phyloP scores from a whole-genome alignment of 2,888 invertebrate species.

The Nematopogon swammerdamellus region DNA sequence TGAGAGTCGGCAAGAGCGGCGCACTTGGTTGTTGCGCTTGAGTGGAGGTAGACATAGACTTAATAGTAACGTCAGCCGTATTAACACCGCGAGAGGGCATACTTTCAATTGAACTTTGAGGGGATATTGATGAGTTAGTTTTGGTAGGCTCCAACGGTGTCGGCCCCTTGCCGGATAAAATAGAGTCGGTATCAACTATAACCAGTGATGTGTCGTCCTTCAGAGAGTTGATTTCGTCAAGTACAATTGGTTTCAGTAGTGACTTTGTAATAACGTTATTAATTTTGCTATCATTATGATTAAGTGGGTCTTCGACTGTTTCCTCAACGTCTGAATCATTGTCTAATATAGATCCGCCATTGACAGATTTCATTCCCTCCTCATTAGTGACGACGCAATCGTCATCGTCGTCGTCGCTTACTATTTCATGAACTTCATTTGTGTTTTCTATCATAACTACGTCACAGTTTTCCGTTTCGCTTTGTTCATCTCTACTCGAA shows the following conservation, averaged over 20 bases:
- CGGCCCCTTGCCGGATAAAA: slow-evolving; percentile 35
- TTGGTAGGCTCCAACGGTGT: slow-evolving; percentile 20
- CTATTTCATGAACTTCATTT: slow-evolving; percentile 18
- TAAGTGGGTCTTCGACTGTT: slow-evolving; percentile 54
- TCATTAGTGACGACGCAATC: slow-evolving; percentile 33
- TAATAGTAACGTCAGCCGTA: slow-evolving; percentile 47
- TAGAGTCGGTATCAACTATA: slow-evolving; percentile 82
- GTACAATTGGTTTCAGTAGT: slow-evolving; percentile 56
- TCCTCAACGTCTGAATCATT: slow-evolving; percentile 59
- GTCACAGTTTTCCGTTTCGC: slow-evolving; percentile 1
- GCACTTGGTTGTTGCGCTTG: slow-evolving; percentile 22
- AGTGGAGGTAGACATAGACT: slow-evolving; percentile 14
- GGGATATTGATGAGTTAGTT: slow-evolving; percentile 17
- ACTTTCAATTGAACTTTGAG: slow-evolving; percentile 40
- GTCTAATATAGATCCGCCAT: slow-evolving; percentile 22
- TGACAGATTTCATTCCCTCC: slow-evolving; percentile 25
- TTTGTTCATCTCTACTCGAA: slow-evolving; percentile 6
- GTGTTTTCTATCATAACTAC: slow-evolving; percentile 8
- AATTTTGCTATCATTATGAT: slow-evolving; percentile 32
- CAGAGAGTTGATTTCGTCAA: slow-evolving; percentile 33
- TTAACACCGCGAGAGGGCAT: slow-evolving; percentile 53
- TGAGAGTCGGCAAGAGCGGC: slow-evolving; percentile 72
- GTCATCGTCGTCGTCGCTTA: slow-evolving; percentile 26
- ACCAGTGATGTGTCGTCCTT: slow-evolving; percentile 78
- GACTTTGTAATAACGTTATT: slow-evolving; percentile 65